phyloP scores from a whole-genome alignment of 2,888 invertebrate species.

The Holacanthella duospinosa region DNA sequence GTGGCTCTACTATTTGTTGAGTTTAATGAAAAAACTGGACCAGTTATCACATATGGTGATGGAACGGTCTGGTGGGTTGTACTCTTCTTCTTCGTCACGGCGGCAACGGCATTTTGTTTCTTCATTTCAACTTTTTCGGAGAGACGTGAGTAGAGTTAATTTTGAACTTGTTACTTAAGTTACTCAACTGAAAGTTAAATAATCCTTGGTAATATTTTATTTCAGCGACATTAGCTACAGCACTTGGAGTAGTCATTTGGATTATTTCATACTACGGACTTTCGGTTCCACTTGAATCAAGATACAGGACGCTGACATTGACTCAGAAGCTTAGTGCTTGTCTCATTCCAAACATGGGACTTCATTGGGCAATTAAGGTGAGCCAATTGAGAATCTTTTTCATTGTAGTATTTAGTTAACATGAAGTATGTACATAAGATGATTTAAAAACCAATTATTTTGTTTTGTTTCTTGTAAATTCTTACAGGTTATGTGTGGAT shows the following conservation, averaged over 20 bases:
- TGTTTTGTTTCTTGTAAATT: background rate
- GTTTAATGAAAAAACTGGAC: constrained; percentile 29
- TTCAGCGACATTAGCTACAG: constrained; percentile 40
- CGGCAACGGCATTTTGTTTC: constrained; percentile 43
- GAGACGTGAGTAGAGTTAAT: constrained; percentile 40
- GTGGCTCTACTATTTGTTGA: constrained; percentile 40
- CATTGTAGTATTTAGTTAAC: no score
- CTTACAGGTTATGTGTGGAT: constrained; percentile 30
- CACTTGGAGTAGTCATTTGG: constrained; percentile 39
- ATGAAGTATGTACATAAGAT: no score
- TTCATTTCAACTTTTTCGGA: constrained; percentile 43
- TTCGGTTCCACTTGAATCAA: constrained; percentile 27
- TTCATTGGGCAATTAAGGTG: constrained; percentile 37
- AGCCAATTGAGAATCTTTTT: no score
- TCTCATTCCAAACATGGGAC: constrained; percentile 39
- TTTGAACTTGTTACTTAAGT: no score
- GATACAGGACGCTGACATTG: constrained; percentile 27
- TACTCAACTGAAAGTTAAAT: background rate
- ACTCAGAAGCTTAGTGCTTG: constrained; percentile 31
- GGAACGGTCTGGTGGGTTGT: constrained; percentile 40
- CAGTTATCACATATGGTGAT: constrained; percentile 25
- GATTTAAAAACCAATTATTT: no score
- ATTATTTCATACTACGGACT: constrained; percentile 36
- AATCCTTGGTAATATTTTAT: background rate
- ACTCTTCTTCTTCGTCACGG: constrained; percentile 41